Conservation (phyloP, 2,797 vertebrate genomes). For the Mus caroli region DNA sequence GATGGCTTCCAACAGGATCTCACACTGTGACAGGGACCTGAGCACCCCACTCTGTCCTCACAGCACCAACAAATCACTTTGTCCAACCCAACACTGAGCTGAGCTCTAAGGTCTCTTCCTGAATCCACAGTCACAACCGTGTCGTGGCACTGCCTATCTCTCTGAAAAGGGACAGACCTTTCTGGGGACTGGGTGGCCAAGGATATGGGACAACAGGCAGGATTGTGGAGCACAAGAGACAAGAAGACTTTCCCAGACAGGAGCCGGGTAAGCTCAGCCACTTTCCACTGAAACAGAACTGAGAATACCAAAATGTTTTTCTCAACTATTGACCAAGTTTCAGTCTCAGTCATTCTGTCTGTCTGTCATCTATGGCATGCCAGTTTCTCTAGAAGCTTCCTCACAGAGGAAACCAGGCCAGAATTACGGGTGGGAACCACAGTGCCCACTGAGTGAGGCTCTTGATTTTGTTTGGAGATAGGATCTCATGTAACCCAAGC, state of each 20-base stretch:
- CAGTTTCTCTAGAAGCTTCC: neutral
- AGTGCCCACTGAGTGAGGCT: neutral
- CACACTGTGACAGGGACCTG: neutral
- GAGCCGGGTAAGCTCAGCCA: neutral
- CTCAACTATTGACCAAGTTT: neutral
- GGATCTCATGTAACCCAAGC: neutral
- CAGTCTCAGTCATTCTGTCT: neutral
- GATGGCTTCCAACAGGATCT: neutral
- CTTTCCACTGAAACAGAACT: neutral
- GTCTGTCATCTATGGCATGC: neutral
- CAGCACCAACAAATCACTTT: neutral
- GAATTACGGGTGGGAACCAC: neutral
- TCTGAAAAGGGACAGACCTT: neutral
- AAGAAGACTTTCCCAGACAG: neutral
- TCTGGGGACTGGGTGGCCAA: neutral
- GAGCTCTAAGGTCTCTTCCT: neutral
- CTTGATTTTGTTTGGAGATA: neutral
- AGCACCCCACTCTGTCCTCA: neutral
- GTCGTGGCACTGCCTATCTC: neutral
- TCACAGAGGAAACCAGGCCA: neutral
- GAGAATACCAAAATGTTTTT: neutral
- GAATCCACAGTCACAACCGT: neutral
- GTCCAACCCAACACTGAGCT: neutral
- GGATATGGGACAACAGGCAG: neutral
- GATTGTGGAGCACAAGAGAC: neutral